Evolutionary conservation across 2,797 vertebrate species (phyloP).

Genomic region (Darevskia nairensis): DNA sequence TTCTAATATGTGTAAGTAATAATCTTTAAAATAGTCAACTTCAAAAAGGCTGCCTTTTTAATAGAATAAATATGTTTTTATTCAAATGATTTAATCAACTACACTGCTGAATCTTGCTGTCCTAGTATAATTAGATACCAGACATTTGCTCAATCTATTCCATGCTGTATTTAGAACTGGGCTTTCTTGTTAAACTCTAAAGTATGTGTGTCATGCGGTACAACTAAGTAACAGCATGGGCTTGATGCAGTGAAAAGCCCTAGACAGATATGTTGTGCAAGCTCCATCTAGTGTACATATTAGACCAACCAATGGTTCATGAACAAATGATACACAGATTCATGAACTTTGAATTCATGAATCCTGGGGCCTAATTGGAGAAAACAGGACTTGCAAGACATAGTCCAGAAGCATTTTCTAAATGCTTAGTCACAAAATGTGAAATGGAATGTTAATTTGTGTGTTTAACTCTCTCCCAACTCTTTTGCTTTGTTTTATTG

Average conservation of each 20-base stretch:
- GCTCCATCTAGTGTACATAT: conserved; percentile 72
- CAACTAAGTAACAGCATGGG: not conserved
- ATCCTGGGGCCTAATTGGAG: not conserved
- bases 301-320: not conserved
- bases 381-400: not conserved
- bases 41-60: not conserved
- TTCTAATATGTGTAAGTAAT: not conserved
- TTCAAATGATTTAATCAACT: not conserved
- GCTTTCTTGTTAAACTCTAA: not conserved
- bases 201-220: not conserved
- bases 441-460: not conserved
- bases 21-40: not conserved
- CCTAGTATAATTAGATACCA: not conserved
- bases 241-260: conserved; percentile 31
- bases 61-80: not conserved
- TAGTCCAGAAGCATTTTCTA: not conserved
- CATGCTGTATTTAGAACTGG: not conserved
- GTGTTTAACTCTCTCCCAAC: not conserved
- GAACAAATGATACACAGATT: accelerated
- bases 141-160: not conserved
- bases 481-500: not conserved
- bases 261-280: conserved; percentile 64
- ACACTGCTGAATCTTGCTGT: too few species aligned
- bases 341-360: not conserved
- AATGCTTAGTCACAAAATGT: not conserved